These are phyloP conservation scores for Brachyistius frenatus DNA, from an alignment of 2,113 vertebrate genomes.

Conservation along the genomic window DNA sequence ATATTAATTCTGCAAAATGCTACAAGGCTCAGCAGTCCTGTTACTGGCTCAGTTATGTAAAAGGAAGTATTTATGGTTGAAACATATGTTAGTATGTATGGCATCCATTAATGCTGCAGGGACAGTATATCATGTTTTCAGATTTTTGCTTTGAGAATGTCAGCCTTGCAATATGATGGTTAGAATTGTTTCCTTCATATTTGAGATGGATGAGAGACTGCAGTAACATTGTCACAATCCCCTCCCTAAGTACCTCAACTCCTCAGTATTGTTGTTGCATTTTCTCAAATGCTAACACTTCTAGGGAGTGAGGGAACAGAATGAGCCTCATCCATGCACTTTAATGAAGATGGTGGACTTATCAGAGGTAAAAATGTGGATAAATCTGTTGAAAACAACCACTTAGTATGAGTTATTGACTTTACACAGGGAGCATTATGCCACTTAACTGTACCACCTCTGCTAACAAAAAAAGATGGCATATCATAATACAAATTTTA, in stretches of 20 bases:
- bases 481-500: constrained; percentile 8
- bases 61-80: constrained; percentile 39
- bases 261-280: constrained; percentile 33
- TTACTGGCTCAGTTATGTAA: constrained; percentile 34
- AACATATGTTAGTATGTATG: constrained; percentile 30
- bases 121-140: constrained; percentile 25
- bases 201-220: constrained; percentile 39
- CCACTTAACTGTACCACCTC: constrained; percentile 16
- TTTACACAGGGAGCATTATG: neutral
- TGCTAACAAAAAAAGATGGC: constrained; percentile 34
- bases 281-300: constrained; percentile 26
- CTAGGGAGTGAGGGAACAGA: neutral
- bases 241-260: constrained; percentile 10
- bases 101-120: constrained; percentile 34
- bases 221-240: constrained; percentile 25
- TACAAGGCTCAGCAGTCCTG: constrained; percentile 10
- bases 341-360: constrained; percentile 28
- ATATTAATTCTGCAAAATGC: constrained; percentile 27
- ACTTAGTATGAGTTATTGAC: constrained; percentile 14
- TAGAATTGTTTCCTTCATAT: constrained; percentile 23
- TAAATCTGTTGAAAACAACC: constrained; percentile 26
- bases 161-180: constrained; percentile 3
- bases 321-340: neutral
- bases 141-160: constrained; percentile 18
- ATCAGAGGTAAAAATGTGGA: constrained; percentile 27